Evolutionary conservation across 30 jellyfish, hydroid and myxozoan species (phyloP), one percentile per base, ranked within the genome.

Genomic region (Phacellophora camtschatica): DNA sequence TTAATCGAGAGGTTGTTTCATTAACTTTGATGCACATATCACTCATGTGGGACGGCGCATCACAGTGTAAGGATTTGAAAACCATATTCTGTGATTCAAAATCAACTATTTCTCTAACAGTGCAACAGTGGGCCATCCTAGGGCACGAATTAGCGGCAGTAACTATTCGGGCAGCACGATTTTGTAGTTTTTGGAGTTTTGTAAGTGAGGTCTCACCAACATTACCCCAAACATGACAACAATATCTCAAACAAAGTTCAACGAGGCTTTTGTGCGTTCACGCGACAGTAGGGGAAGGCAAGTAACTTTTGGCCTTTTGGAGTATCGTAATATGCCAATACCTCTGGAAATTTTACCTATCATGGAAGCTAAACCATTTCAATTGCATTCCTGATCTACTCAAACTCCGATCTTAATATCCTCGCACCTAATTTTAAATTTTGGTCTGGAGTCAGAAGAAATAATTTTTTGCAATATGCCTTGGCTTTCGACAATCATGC

Each of bases 191-290:
- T 59, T 39, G 69, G 46, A 58, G 81, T 62, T 76, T 35, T 10
- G 30, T 7, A 74, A 51, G 78, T 27, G 87, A 53, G 63, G 35
- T 71, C 77, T 71, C 74, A 51, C 77, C 85, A 71, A 16, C 74
- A 71, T 46, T 48, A 45, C 77, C 87, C 69, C 81, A 76, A 76
- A 76, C 81, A 76, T 79, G 80, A 71, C 81, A 58, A 36, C 89
- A 57, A 62, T 62, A 36, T 56, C 89, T 76, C 10, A 76, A 76
- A 28, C 36, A 24, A 6, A 56, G 81, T 55, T 53, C 75, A 27
- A 32, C 65, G 72, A 53, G 78, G 77, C 78, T 42, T 71, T 37
- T 74, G 57, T 59, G n/a, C 67, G 59, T 76, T 71, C 42, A 54
- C 23, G 41, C 59, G 59, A 58, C 71, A 58, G 80, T 76, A 45